Base-by-base conservation (phyloP, 2,888 invertebrate genomes). In the Cerceris ruficornis region DNA sequence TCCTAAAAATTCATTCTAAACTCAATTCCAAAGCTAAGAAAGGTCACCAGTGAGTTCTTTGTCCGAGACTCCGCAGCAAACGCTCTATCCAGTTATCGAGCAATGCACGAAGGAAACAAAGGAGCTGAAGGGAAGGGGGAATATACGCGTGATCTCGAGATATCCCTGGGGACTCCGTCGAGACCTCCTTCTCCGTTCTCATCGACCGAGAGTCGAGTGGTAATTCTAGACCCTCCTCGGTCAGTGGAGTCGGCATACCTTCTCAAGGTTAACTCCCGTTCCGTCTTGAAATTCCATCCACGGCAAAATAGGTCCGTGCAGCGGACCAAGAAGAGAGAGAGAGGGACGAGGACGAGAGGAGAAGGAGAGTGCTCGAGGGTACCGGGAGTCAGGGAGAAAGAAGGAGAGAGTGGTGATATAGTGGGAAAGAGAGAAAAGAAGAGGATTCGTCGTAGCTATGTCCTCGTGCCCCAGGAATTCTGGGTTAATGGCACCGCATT, bases 401-500 rank as follows among this genome's bases (percentile, higher is more conserved):
- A 42, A 15, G 14, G 61, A 57, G 43, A 41, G 65, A 42, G 65
- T 28, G 4, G 4, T 28, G 28, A 28, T 28, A 28, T 4, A 28
- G 28, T 28, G 1, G 4, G 28, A 28, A 28, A 28, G 28, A 28
- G 28, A 28, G 28, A 28, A 28, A 28, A 68, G 61, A 60, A 69
- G 43, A 57, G 61, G 50, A 67, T 28, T n/a, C 15, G 60, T 67
- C 73, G 75, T 66, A 77, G 70, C 67, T 68, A 65, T 69, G 79
- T 75, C 72, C 75, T 75, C 85, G 75, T 75, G 77, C 75, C 75
- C 70, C 69, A 69, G 80, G 77, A 80, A 85, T 85, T 83, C 85
- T 85, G 83, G 85, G 86, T 85, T 85, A 85, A 85, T 83, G 85
- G 85, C 85, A 85, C 83, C 77, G 75, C 83, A 76, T 81, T 81